Conservation (phyloP, 2,888 invertebrate genomes). For the Apodemia zela region DNA sequence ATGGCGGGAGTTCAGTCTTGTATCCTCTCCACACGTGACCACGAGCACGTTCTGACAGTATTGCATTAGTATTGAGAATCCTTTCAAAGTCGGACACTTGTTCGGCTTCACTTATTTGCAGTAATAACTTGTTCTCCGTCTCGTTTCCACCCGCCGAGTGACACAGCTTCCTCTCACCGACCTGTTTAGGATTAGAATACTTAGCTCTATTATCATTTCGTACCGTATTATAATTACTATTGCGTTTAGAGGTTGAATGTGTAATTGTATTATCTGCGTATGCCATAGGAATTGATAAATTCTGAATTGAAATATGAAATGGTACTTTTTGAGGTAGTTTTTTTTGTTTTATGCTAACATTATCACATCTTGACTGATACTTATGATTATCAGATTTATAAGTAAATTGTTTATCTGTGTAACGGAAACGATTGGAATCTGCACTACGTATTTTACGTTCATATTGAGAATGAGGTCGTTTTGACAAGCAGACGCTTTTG, state of each 20-base stretch:
- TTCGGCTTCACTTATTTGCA: slow-evolving; percentile 81
- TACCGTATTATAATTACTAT: slow-evolving; percentile 33
- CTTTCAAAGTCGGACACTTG: slow-evolving; percentile 82
- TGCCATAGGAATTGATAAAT: slow-evolving; percentile 65
- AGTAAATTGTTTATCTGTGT: slow-evolving; percentile 47
- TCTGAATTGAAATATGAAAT: slow-evolving; percentile 62
- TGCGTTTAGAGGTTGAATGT: slow-evolving; percentile 59
- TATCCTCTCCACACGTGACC: slow-evolving; percentile 67
- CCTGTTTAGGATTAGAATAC: slow-evolving; percentile 68
- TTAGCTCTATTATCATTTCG: slow-evolving; percentile 62
- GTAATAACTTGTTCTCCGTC: slow-evolving; percentile 75
- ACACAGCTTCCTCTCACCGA: slow-evolving; percentile 71
- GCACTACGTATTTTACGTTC: slow-evolving; percentile 58
- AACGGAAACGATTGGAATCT: slow-evolving; percentile 47
- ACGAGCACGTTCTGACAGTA: slow-evolving; percentile 65
- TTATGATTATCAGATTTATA: slow-evolving; percentile 26
- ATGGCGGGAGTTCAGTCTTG: slow-evolving; percentile 46
- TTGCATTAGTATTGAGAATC: slow-evolving; percentile 82
- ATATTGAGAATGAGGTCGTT: slow-evolving; percentile 61
- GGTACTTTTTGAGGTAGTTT: slow-evolving; percentile 60
- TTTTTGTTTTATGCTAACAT: slow-evolving; percentile 54
- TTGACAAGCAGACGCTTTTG: slow-evolving; percentile 59
- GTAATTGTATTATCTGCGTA: slow-evolving; percentile 58
- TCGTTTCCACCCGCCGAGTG: slow-evolving; percentile 60
- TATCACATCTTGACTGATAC: not conserved